Conservation (phyloP, 2,888 invertebrate genomes). For the Drosophila nr. fundita region DNA sequence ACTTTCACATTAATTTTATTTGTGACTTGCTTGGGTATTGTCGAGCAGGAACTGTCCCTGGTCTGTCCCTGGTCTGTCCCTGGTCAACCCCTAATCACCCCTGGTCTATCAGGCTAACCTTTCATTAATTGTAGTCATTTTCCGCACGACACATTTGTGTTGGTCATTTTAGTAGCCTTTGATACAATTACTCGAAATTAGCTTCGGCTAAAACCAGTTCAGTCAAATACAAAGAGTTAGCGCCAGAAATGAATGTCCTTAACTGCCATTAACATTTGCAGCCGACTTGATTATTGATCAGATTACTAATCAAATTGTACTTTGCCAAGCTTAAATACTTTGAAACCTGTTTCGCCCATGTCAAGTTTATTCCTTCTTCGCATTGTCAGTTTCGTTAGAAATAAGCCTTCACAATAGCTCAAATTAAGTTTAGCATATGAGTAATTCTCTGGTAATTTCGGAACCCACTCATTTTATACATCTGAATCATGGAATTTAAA, state of each 20-base stretch:
- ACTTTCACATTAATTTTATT: constrained; percentile 34
- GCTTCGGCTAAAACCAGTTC: neutral
- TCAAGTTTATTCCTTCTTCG: neutral
- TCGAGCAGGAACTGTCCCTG: constrained; percentile 1
- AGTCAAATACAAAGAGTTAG: constrained; percentile 24
- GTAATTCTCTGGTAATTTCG: neutral
- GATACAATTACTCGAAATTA: constrained; percentile 38
- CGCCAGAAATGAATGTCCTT: constrained; percentile 25
- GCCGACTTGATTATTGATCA: neutral
- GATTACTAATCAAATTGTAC: constrained; percentile 9
- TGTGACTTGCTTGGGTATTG: neutral
- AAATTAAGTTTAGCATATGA: neutral
- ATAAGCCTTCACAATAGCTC: neutral
- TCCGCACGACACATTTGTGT: constrained; percentile 45
- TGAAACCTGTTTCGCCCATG: constrained; percentile 17
- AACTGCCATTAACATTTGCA: neutral
- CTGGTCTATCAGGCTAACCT: constrained; percentile 50
- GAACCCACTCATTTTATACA: neutral
- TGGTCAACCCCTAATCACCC: constrained; percentile 25
- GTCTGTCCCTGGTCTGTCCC: neutral
- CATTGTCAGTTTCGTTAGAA: neutral
- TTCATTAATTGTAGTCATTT: constrained; percentile 69
- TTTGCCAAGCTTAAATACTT: neutral
- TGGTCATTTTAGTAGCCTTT: constrained; percentile 10
- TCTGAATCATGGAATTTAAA: neutral